phyloP scores from a whole-genome alignment of 2,888 invertebrate genomes.

The Patella depressa region DNA sequence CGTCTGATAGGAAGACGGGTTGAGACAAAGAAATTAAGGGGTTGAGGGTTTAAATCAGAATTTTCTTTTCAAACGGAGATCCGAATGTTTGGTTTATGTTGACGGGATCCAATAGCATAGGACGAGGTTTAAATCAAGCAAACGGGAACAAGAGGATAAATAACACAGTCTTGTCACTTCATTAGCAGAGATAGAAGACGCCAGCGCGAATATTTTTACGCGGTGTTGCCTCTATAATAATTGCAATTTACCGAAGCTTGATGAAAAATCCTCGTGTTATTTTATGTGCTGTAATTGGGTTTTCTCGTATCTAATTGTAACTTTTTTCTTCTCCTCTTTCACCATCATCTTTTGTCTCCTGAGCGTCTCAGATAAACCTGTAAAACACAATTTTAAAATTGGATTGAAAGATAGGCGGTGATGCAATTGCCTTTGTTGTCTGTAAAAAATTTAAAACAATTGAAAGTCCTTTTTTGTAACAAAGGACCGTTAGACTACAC shows the following conservation, averaged over 20 bases:
- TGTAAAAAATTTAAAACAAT: no score
- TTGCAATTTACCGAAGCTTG: conserved; percentile 11
- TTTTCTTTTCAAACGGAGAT: conserved; percentile 2
- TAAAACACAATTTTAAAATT: no score
- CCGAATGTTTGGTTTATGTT: conserved; percentile 6
- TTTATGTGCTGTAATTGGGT: conserved; percentile 7
- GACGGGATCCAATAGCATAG: conserved; percentile 9
- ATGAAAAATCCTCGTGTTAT: conserved; percentile 8
- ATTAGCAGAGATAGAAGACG: conserved; percentile 2
- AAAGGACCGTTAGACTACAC: no score
- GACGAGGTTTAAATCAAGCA: conserved; percentile 1
- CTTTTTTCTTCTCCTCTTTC: no score
- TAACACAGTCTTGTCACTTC: conserved; percentile 4
- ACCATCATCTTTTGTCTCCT: no score
- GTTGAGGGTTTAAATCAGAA: conserved; percentile 6
- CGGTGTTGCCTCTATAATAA: conserved; percentile 10
- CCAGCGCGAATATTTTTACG: not conserved
- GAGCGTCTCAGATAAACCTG: no score
- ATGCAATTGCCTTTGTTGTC: no score
- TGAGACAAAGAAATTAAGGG: conserved; percentile 13
- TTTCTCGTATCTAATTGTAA: not conserved
- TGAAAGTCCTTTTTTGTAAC: no score
- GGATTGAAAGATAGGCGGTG: no score
- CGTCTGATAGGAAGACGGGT: conserved; percentile 8
- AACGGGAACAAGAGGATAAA: not conserved